These are phyloP conservation scores for Onychomys leucogaster DNA, from an alignment of 2,797 vertebrate species.

Conservation along the genomic window DNA sequence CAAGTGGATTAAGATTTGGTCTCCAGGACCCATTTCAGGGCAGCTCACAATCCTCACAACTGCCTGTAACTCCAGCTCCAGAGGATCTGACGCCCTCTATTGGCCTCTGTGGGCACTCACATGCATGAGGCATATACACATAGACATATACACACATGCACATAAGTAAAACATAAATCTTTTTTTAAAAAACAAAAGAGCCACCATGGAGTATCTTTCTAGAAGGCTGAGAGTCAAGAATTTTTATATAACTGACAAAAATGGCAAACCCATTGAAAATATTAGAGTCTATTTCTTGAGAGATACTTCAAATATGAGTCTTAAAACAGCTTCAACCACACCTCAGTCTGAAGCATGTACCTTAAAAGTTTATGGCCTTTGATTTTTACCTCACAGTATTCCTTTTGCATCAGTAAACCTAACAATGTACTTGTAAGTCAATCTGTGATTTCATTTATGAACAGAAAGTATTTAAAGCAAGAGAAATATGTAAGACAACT, in stretches of 20 bases:
- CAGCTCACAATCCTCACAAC: not conserved
- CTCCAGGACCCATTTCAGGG: not conserved
- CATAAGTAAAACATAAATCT: not conserved
- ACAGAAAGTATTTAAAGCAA: not conserved
- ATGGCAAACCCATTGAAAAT: not conserved
- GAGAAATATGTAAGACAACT: not conserved
- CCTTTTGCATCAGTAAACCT: not conserved
- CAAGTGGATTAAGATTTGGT: not conserved
- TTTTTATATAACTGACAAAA: not conserved
- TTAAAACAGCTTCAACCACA: not conserved
- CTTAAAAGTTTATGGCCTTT: not conserved
- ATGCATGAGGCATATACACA: not conserved
- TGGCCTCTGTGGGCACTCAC: not conserved
- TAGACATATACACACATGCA: not conserved
- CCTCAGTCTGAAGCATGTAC: not conserved
- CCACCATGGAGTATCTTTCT: not conserved
- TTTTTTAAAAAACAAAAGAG: not conserved
- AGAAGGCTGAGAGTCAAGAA: not conserved
- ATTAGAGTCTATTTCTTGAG: not conserved
- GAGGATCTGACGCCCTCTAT: not conserved
- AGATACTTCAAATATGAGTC: not conserved
- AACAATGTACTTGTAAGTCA: not conserved
- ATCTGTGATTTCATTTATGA: not conserved
- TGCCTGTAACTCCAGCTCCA: not conserved
- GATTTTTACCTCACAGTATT: not conserved